Base-by-base conservation (phyloP, 1,140 invertebrate genomes). In the Drosophila teissieri region DNA sequence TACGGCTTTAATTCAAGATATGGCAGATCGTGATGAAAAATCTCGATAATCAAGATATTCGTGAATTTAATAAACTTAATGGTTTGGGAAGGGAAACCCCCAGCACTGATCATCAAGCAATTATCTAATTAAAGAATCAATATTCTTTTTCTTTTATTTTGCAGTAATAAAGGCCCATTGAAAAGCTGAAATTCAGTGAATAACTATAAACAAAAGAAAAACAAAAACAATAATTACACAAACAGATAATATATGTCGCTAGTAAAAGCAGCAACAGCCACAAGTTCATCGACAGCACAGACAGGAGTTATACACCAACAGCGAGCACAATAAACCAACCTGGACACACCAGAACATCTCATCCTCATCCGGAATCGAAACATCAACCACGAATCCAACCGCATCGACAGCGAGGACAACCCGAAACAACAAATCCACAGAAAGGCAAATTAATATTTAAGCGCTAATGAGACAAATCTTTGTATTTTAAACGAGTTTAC, bases 141-240 rank as follows among this genome's bases (percentile, higher is more conserved):
- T 40, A 3, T 73, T 44, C 2, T 46, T 44, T 1, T 46, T 51
- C 12, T 68, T 40, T 11, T 86, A 65, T 70, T 65, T 91, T 86
- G 11, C 89, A 91, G 90, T 85, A 91, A 91, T 88, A 92, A 92
- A 92, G 91, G 88, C 73, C 72, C 88, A 63, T 89, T 92, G 89
- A 92, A 92, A 88, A 92, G 91, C 91, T 92, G 91, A 92, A 92
- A 92, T 91, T 90, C 88, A 86, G 75, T 83, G 53, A 90, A 90
- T 85, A 78, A 81, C 73, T 89, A 74, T 74, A 91, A 90, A 90
- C 72, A 76, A 67, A 76, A 67, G 53, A 76, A 79, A 90, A 91
- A 84, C 74, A 79, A 88, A 91, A 79, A 81, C 78, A 84, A 80
- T 83, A 80, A 90, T 78, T 61, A 75, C 68, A 65, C 81, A 85